These are phyloP conservation scores for Cyaniris semiargus DNA, from an alignment of 2,888 invertebrate species.

Conservation along the genomic window DNA sequence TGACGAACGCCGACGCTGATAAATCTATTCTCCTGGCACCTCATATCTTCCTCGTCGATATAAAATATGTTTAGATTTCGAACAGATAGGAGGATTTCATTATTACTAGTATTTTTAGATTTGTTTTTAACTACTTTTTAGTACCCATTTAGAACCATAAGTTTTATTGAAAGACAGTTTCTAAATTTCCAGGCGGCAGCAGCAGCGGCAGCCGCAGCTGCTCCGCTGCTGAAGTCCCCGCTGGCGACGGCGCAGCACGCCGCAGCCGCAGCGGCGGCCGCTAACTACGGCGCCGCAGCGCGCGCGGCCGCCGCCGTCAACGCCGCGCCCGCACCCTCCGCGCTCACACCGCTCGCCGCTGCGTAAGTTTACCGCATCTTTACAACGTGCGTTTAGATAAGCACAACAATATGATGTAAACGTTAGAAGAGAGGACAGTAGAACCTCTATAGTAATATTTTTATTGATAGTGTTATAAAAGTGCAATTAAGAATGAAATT, in stretches of 20 bases:
- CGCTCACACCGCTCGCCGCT: conserved; percentile 65
- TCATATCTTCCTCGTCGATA: conserved; percentile 4
- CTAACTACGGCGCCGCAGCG: conserved; percentile 92
- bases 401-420: neutral
- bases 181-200: conserved; percentile 73
- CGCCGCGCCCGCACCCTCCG: conserved; percentile 83
- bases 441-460: too few species aligned
- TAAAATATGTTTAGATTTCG: neutral
- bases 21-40: neutral
- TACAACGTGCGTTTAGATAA: neutral
- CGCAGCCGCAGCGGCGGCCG: conserved; percentile 92
- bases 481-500: neutral
- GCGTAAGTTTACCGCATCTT: conserved; percentile 52
- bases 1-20: neutral
- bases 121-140: neutral
- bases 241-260: conserved; percentile 92
- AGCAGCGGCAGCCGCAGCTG: conserved; percentile 87
- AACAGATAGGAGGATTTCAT: neutral
- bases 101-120: neutral
- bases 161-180: neutral
- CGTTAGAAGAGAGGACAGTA: too few species aligned
- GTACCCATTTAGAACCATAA: neutral
- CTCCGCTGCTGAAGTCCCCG: conserved; percentile 91
- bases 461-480: too few species aligned
- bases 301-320: conserved; percentile 87